Evolutionary conservation across 2,888 invertebrate species (phyloP).

Genomic region (Cinara cedri): DNA sequence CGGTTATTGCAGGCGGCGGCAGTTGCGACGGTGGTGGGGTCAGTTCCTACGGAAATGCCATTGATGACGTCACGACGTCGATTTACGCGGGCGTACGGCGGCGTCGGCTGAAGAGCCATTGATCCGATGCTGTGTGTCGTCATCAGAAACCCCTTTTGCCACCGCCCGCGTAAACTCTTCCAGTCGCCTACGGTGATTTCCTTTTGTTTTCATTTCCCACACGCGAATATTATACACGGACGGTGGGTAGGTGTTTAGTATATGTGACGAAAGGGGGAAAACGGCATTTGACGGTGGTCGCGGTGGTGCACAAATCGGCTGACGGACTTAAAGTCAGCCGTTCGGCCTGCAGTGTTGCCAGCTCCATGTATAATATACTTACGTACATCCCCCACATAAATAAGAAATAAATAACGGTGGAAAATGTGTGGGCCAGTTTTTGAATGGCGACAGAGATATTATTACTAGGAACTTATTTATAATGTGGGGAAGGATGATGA

Average conservation of each 20-base stretch:
- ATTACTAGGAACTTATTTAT: too few relatives aligned
- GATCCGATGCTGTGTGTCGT: conserved; percentile 49
- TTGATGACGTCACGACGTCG: conserved; percentile 44
- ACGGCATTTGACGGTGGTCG: too few relatives aligned
- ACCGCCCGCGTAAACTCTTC: conserved; percentile 25
- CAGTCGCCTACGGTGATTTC: conserved; percentile 1
- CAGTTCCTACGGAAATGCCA: conserved; percentile 37
- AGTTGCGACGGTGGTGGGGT: conserved; percentile 1
- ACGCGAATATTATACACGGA: background rate
- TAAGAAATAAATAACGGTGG: too few relatives aligned
- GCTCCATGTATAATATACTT: too few relatives aligned
- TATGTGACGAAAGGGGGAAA: background rate
- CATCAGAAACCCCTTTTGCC: conserved; percentile 48
- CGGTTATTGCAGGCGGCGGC: background rate
- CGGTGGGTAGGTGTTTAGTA: background rate
- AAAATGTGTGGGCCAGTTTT: too few relatives aligned
- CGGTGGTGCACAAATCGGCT: too few relatives aligned
- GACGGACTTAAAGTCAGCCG: too few relatives aligned
- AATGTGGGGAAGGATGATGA: too few relatives aligned
- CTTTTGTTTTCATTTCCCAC: conserved; percentile 23
- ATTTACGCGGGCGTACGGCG: conserved; percentile 22
- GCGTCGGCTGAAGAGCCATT: conserved; percentile 18
- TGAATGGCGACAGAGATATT: too few relatives aligned
- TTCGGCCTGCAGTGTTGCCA: too few relatives aligned
- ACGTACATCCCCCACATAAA: too few relatives aligned